Percentiles rank a stretch among this genome's conserved stretches.
These are phyloP conservation scores for Lycaon pictus DNA, from an alignment of 2,113 vertebrate species.

Conservation along the genomic window DNA sequence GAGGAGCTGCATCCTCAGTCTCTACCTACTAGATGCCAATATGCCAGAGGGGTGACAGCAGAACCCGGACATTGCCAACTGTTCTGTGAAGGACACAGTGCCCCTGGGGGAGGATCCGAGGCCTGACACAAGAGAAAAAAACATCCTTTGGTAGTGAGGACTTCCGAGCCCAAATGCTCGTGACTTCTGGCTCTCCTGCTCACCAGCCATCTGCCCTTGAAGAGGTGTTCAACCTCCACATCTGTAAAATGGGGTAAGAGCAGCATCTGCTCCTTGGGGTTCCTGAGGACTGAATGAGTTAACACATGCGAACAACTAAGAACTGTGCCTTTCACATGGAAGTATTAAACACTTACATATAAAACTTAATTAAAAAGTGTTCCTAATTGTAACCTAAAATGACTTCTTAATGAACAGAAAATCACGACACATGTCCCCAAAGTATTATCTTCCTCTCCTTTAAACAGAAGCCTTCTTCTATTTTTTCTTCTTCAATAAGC, in stretches of 20 bases:
- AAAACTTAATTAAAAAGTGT: conserved; percentile 56
- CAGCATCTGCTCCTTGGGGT: not conserved
- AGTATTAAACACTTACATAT: not conserved
- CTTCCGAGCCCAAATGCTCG: fast-evolving
- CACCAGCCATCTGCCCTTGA: not conserved
- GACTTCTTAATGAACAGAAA: conserved; percentile 58
- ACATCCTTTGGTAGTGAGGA: not conserved
- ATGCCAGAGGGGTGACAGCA: not conserved
- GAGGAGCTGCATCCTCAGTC: not conserved
- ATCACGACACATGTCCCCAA: not conserved
- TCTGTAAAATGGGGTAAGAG: not conserved
- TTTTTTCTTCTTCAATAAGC: conserved; percentile 39
- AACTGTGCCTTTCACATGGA: not conserved
- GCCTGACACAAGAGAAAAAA: not conserved
- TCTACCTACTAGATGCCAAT: not conserved
- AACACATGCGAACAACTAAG: not conserved
- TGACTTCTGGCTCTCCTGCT: not conserved
- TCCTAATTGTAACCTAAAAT: conserved; percentile 50
- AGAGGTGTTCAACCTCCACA: not conserved
- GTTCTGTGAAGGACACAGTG: no score
- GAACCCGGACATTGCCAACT: not conserved
- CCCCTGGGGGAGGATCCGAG: not conserved
- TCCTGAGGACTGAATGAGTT: not conserved
- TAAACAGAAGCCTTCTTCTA: conserved; percentile 9
- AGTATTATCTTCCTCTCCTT: conserved; percentile 26